Evolutionary conservation across 1,140 invertebrate species (phyloP).

Genomic region (Archivesica marissinica): DNA sequence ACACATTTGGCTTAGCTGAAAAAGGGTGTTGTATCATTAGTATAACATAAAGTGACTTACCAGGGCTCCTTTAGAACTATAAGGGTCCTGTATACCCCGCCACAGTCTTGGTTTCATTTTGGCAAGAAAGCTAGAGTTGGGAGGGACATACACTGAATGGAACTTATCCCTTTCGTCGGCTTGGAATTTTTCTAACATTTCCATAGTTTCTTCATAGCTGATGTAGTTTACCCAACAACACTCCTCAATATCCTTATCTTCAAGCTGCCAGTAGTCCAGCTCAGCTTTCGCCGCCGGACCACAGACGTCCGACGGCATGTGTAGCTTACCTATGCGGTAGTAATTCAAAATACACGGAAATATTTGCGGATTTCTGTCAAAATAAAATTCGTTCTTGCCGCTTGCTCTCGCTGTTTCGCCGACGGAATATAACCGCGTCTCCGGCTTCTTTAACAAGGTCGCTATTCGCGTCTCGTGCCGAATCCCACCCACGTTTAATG

Average conservation of each 20-base stretch:
- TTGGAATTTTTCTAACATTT: conserved; percentile 65
- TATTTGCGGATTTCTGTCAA: conserved; percentile 99
- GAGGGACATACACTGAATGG: conserved; percentile 64
- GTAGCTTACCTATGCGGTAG: conserved; percentile 98
- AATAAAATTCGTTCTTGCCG: conserved; percentile 93
- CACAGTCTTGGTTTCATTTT: conserved; percentile 67
- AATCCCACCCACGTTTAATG: conserved; percentile 59
- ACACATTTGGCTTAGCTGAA: no score
- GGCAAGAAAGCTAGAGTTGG: conserved; percentile 73
- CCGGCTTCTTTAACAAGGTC: conserved; percentile 55
- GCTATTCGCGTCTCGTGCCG: conserved; percentile 54
- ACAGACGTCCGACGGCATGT: conserved; percentile 99
- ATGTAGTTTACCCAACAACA: conserved; percentile 70
- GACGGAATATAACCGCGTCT: conserved; percentile 43
- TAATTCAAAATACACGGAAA: conserved; percentile 99
- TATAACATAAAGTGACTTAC: no score
- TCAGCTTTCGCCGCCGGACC: conserved; percentile 99
- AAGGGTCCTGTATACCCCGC: conserved; percentile 61
- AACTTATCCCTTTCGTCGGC: conserved; percentile 52
- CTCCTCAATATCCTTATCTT: conserved; percentile 67
- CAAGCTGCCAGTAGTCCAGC: conserved; percentile 91
- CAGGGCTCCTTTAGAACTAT: conserved; percentile 52
- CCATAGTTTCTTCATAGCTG: conserved; percentile 62
- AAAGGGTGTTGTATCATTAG: no score
- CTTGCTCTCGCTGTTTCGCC: conserved; percentile 52